Evolutionary conservation across 2,113 vertebrate species (phyloP).

Genomic region (Mus musculus): GRCm39 chr8:30668501-30669000

Average conservation of each 20-base stretch:
- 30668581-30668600: too few species aligned
- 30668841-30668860: neutral
- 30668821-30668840: neutral
- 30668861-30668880: neutral
- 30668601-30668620: too few species aligned
- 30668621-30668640: too few species aligned
- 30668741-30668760: neutral
- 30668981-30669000: neutral
- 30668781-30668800: neutral
- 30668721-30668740: neutral
- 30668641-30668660: too few species aligned
- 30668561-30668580: too few species aligned
- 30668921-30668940: neutral
- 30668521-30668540: too few species aligned
- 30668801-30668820: neutral
- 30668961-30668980: too few species aligned
- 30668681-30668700: too few species aligned
- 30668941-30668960: too few species aligned
- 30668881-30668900: neutral
- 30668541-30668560: too few species aligned
- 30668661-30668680: too few species aligned
- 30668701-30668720: neutral
- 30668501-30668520: neutral
- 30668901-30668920: neutral
- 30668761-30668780: neutral